A percentile compares a stretch with the other conserved stretches of the same genome.
Conservation (phyloP, 2,888 invertebrate genomes). For the Mellilla xanthometata region DNA sequence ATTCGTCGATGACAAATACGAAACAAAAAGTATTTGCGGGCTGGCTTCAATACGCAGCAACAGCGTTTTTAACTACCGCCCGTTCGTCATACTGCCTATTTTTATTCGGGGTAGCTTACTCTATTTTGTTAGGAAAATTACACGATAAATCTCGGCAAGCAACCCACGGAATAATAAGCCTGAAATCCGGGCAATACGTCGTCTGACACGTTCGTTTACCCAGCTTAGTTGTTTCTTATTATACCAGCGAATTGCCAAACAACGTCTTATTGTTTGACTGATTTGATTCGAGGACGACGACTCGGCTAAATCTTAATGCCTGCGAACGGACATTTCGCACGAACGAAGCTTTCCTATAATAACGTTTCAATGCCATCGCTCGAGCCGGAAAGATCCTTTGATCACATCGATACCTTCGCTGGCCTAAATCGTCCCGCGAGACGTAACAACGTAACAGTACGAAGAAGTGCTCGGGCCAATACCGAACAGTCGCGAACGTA, state of each 20-base stretch:
- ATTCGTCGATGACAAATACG: too few relatives aligned
- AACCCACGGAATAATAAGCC: constrained; percentile 7
- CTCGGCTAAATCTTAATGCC: neutral
- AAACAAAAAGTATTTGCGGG: too few relatives aligned
- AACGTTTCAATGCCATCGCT: neutral
- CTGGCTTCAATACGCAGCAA: neutral
- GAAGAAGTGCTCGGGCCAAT: constrained; percentile 6
- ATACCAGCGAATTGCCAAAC: constrained; percentile 1
- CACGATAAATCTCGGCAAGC: constrained; percentile 15
- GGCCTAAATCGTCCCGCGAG: constrained; percentile 2
- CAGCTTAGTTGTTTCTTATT: constrained; percentile 1
- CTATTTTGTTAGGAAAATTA: constrained; percentile 15
- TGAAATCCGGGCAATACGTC: constrained; percentile 11
- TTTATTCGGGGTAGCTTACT: constrained; percentile 8
- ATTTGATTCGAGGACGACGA: neutral
- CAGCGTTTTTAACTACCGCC: neutral
- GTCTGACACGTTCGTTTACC: constrained; percentile 7
- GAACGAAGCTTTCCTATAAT: neutral
- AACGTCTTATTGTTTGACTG: neutral
- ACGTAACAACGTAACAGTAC: constrained; percentile 3
- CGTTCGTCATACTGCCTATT: constrained; percentile 1
- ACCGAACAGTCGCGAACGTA: constrained; percentile 11
- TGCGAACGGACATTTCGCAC: neutral
- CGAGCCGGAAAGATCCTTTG: neutral
- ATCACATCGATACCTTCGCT: constrained; percentile 6